These are phyloP conservation scores for Ditylenchus weischeri DNA, from an alignment of 2,888 invertebrate species.

Conservation along the genomic window DNA sequence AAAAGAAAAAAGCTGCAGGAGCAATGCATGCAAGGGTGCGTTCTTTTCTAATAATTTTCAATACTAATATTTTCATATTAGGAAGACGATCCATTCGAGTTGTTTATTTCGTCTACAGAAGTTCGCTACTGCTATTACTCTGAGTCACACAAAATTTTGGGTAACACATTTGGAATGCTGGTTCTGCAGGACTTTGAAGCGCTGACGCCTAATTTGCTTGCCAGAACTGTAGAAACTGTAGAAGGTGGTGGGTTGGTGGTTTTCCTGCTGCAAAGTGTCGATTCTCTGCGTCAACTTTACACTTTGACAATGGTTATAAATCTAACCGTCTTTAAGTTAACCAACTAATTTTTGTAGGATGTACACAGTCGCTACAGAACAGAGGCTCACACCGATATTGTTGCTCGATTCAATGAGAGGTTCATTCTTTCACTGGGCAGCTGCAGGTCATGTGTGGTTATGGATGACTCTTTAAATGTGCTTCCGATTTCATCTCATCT, in stretches of 20 bases:
- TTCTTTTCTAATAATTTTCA: background rate
- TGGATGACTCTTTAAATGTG: conserved; percentile 87
- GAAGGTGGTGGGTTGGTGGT: conserved; percentile 87
- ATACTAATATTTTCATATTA: conserved; percentile 61
- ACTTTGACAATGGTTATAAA: conserved; percentile 79
- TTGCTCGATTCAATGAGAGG: conserved; percentile 91
- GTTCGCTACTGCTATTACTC: conserved; percentile 95
- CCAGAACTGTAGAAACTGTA: conserved; percentile 93
- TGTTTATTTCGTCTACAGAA: conserved; percentile 89
- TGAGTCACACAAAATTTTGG: conserved; percentile 94
- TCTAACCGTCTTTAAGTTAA: background rate
- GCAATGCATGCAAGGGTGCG: conserved; percentile 34
- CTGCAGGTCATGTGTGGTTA: conserved; percentile 72
- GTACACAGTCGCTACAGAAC: conserved; percentile 91
- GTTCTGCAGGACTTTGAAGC: conserved; percentile 96
- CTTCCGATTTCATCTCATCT: conserved; percentile 87
- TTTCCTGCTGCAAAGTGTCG: conserved; percentile 78
- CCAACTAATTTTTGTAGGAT: conserved; percentile 65
- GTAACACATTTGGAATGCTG: conserved; percentile 93
- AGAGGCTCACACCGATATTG: conserved; percentile 85
- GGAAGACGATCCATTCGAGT: conserved; percentile 92
- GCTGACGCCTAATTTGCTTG: conserved; percentile 89
- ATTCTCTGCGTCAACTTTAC: conserved; percentile 86
- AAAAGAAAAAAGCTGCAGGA: conserved; percentile 78
- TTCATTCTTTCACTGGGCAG: conserved; percentile 84